phyloP scores from a whole-genome alignment of 1,140 invertebrate species.

The Sweltsa coloradensis region DNA sequence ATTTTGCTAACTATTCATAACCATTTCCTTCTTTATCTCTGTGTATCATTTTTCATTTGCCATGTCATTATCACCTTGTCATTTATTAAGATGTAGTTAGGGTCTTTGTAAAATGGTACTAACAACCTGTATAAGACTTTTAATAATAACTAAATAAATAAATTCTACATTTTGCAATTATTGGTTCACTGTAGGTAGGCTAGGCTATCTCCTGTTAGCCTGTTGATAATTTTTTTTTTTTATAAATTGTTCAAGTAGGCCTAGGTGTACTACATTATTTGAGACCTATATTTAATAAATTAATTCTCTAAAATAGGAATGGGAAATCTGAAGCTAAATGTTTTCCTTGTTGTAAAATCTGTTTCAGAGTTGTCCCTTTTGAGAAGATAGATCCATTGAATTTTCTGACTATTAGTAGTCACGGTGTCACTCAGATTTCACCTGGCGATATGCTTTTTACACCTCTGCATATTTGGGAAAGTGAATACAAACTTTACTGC shows the following conservation, averaged over 20 bases:
- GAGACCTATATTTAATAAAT: constrained; percentile 3
- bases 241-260: constrained; percentile 1
- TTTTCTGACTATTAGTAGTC: constrained; percentile 52
- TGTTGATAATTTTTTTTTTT: background rate
- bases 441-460: constrained; percentile 52
- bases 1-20: no score
- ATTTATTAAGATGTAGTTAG: no score
- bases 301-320: constrained; percentile 5
- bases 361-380: constrained; percentile 47
- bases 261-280: constrained; percentile 1
- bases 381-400: constrained; percentile 43
- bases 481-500: constrained; percentile 53
- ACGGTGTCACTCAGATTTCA: constrained; percentile 54
- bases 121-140: no score
- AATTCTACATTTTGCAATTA: no score
- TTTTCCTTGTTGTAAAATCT: background rate
- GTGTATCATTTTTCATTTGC: no score
- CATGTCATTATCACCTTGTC: no score
- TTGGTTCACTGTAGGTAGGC: no score
- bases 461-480: constrained; percentile 51
- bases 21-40: no score
- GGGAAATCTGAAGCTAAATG: background rate
- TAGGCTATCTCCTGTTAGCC: no score
- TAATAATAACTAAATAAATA: no score
- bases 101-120: no score